A percentile compares a stretch with the other conserved stretches of the same genome.
These are phyloP conservation scores for Pristionchus arcanus DNA, from an alignment of 2,888 invertebrate species.

Conservation along the genomic window DNA sequence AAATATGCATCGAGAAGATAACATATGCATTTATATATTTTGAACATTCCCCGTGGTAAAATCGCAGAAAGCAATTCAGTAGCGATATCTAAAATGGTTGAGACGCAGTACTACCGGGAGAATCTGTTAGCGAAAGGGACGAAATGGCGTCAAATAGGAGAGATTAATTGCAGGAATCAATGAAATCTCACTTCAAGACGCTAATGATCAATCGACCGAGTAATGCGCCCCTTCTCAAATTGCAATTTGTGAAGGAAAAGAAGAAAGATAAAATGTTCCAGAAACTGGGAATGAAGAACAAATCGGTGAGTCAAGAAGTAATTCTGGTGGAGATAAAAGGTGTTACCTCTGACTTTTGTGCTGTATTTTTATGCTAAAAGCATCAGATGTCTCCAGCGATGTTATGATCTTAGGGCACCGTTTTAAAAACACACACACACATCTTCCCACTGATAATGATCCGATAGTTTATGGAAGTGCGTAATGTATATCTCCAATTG, in stretches of 20 bases:
- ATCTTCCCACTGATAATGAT: too few relatives aligned
- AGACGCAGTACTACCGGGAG: too few relatives aligned
- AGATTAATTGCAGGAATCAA: constrained; percentile 64
- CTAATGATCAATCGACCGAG: constrained; percentile 58
- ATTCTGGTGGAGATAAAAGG: not conserved
- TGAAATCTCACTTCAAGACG: constrained; percentile 75
- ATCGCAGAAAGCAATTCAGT: too few relatives aligned
- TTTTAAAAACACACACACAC: too few relatives aligned
- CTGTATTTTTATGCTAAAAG: not conserved
- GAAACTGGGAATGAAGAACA: constrained; percentile 78
- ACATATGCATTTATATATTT: too few relatives aligned
- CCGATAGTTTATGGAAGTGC: not conserved
- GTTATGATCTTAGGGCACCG: too few relatives aligned
- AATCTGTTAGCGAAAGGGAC: too few relatives aligned
- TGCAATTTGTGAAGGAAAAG: constrained; percentile 78
- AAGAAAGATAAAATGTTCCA: constrained; percentile 78
- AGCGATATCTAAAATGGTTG: too few relatives aligned
- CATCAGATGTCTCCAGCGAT: too few relatives aligned
- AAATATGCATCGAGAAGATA: too few relatives aligned
- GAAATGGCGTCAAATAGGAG: too few relatives aligned
- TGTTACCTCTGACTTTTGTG: not conserved
- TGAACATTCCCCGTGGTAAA: too few relatives aligned
- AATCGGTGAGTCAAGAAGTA: constrained; percentile 58
- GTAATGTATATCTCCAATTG: constrained; percentile 17
- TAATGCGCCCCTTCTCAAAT: constrained; percentile 64